Percentiles rank a stretch among this genome's conserved stretches.
phyloP scores from a whole-genome alignment of 2,113 vertebrate species.

The Engystomops pustulosus region DNA sequence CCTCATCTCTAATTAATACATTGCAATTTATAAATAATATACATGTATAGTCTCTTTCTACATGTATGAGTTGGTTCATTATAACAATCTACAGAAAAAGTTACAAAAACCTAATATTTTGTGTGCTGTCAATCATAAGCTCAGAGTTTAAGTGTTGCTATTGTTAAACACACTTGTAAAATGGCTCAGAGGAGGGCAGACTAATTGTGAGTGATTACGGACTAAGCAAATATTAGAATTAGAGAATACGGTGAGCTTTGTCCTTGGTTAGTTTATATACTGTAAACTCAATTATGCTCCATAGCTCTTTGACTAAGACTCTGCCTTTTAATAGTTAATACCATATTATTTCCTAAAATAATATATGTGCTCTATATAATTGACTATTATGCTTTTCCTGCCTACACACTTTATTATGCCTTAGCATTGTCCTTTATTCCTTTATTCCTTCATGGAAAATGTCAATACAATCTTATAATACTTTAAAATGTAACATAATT shows the following conservation, averaged over 20 bases:
- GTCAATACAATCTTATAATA: background rate
- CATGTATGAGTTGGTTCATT: background rate
- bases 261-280: background rate
- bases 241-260: background rate
- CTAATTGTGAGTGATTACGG: background rate
- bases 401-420: background rate
- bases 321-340: constrained; percentile 5
- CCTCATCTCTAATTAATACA: background rate
- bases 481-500: background rate
- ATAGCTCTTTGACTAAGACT: background rate
- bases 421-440: background rate
- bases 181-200: background rate
- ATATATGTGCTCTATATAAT: constrained; percentile 8
- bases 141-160: background rate
- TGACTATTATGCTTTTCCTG: background rate
- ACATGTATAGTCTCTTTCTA: background rate
- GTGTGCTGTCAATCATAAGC: background rate
- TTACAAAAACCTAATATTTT: background rate
- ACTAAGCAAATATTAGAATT: constrained; percentile 17
- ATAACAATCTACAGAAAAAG: background rate
- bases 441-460: background rate
- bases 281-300: background rate
- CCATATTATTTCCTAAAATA: background rate
- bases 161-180: background rate
- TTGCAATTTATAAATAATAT: background rate